phyloP scores from a whole-genome alignment of 1,140 invertebrate species.

The Hyles euphorbiae region DNA sequence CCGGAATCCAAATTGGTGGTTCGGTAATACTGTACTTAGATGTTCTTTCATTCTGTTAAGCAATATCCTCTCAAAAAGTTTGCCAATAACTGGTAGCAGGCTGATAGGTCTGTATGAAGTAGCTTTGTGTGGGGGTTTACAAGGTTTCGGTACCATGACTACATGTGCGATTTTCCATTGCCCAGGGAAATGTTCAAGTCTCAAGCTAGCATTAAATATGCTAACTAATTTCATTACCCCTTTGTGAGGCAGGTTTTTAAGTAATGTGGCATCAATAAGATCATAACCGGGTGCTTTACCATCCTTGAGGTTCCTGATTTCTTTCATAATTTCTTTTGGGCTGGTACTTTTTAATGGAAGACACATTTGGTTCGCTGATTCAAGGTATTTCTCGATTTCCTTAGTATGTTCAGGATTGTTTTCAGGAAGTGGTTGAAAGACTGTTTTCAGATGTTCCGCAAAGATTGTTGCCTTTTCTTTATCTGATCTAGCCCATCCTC shows the following conservation, averaged over 20 bases:
- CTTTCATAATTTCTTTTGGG: constrained; percentile 7
- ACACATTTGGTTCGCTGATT: constrained; percentile 11
- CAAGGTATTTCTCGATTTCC: constrained; percentile 10
- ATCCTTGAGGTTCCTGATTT: constrained; percentile 9
- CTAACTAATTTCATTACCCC: neutral
- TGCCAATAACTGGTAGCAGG: constrained; percentile 21
- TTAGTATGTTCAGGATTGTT: neutral
- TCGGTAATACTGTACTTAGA: too few relatives aligned
- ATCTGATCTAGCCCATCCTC: constrained; percentile 20
- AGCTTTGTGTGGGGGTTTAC: constrained; percentile 32
- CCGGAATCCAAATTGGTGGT: too few relatives aligned
- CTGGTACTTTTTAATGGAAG: constrained; percentile 14
- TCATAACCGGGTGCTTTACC: constrained; percentile 5
- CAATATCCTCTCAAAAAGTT: too few relatives aligned
- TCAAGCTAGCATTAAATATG: constrained; percentile 16
- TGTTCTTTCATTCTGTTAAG: too few relatives aligned
- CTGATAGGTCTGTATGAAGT: constrained; percentile 45
- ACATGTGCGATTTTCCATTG: constrained; percentile 50
- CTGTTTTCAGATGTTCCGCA: too few relatives aligned
- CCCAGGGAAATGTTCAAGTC: constrained; percentile 21
- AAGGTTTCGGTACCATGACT: constrained; percentile 42
- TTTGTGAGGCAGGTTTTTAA: constrained; percentile 9
- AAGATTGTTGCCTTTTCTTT: constrained; percentile 15
- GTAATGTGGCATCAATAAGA: constrained; percentile 3
- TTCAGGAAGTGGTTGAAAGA: constrained; percentile 6